Conservation (phyloP, 2,113 vertebrate species). For the Entomyzon cyanotis region DNA sequence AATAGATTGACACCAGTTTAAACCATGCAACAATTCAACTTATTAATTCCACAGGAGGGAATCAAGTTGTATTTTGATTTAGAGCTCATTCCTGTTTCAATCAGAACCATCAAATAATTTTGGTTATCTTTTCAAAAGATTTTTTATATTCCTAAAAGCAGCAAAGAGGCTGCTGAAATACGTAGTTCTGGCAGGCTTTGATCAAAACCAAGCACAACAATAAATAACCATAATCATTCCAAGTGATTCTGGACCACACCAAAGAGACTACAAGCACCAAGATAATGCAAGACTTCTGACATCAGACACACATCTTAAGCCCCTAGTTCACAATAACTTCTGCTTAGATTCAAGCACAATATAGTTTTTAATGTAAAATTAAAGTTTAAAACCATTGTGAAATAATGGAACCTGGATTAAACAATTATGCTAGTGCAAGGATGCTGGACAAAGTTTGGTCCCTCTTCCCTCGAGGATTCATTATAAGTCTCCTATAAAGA, state of each 20-base stretch:
- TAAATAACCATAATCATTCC: not conserved
- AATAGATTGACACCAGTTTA: not conserved
- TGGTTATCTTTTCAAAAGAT: not conserved
- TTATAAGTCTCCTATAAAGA: not conserved
- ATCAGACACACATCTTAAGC: not conserved
- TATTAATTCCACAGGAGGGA: not conserved
- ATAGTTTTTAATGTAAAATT: not conserved
- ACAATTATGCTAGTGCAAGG: not conserved
- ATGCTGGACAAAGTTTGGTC: not conserved
- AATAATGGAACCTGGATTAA: not conserved
- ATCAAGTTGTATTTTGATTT: not conserved
- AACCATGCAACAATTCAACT: not conserved
- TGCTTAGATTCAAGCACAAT: not conserved
- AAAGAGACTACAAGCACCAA: not conserved
- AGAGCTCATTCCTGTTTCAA: not conserved
- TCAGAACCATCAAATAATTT: not conserved
- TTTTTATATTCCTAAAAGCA: not conserved
- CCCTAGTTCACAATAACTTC: not conserved
- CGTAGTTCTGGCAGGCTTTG: not conserved
- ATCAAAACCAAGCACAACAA: slow-evolving; percentile 4
- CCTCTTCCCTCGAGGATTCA: not conserved
- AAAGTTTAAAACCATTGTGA: not conserved
- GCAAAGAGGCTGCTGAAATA: slow-evolving; percentile 2
- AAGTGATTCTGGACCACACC: slow-evolving; percentile 29
- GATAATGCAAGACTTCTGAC: not conserved